Conservation (phyloP, 2,113 vertebrate genomes). For the Rhinichthys klamathensis region DNA sequence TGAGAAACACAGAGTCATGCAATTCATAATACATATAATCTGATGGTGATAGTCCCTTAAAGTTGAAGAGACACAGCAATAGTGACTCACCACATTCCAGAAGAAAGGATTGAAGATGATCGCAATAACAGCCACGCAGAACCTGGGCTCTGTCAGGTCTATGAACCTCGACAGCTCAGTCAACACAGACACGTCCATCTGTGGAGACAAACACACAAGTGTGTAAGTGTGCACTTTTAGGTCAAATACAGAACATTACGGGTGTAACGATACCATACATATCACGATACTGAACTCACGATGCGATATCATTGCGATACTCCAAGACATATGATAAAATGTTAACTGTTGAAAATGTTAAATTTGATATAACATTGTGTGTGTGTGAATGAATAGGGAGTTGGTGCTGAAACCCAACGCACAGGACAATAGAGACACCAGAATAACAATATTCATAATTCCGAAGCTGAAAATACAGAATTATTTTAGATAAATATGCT, state of each 20-base stretch:
- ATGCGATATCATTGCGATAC: too few relatives aligned
- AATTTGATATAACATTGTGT: too few relatives aligned
- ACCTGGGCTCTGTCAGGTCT: conserved; percentile 64
- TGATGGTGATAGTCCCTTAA: not conserved
- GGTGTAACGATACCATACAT: too few relatives aligned
- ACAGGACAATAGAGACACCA: too few relatives aligned
- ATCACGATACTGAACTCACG: too few relatives aligned
- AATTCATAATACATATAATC: not conserved
- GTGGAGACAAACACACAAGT: conserved; percentile 41
- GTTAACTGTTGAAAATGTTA: too few relatives aligned
- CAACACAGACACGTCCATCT: conserved; percentile 71
- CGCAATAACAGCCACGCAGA: conserved; percentile 70
- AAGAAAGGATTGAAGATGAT: conserved; percentile 80
- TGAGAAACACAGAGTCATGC: not conserved
- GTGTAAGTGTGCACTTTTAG: not conserved
- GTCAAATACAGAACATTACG: not conserved
- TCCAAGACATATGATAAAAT: too few relatives aligned
- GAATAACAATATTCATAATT: too few relatives aligned
- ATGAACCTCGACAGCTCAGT: conserved; percentile 57
- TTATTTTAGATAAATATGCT: too few relatives aligned
- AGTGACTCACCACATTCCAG: conserved; percentile 77
- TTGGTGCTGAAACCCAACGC: too few relatives aligned
- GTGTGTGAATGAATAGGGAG: too few relatives aligned
- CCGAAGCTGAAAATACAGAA: too few relatives aligned
- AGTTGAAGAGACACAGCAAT: not conserved